Percentiles rank a stretch among this genome's conserved stretches.
phyloP scores from a whole-genome alignment of 2,113 vertebrate genomes.

The Pollachius pollachius region DNA sequence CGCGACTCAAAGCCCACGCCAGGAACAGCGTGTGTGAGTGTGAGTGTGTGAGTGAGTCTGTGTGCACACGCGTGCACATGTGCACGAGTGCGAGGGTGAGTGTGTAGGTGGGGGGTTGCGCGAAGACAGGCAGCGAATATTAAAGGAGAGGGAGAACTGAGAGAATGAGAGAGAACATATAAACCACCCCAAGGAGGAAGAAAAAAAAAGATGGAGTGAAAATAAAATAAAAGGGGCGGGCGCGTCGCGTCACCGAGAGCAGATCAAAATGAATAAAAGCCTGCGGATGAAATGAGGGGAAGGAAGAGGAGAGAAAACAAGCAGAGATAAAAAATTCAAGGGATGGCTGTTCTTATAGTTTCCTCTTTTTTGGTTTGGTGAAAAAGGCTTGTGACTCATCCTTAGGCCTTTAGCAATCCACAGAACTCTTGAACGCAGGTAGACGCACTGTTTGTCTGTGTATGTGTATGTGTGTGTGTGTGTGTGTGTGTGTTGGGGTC shows the following conservation, averaged over 20 bases:
- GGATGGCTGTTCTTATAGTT: constrained; percentile 42
- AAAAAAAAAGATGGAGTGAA: neutral
- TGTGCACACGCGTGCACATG: too few relatives aligned
- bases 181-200: constrained; percentile 26
- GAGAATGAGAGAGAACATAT: neutral
- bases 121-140: constrained; percentile 60
- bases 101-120: constrained; percentile 17
- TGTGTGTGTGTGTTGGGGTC: neutral
- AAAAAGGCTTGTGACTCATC: constrained; percentile 49
- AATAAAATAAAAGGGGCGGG: constrained; percentile 32
- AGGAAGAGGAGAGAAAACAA: constrained; percentile 23
- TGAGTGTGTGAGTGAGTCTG: neutral
- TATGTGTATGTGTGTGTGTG: constrained; percentile 27
- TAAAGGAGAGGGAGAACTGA: constrained; percentile 44
- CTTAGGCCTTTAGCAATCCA: constrained; percentile 51
- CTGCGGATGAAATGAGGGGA: constrained; percentile 29
- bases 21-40: constrained; percentile 9
- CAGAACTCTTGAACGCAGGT: constrained; percentile 31
- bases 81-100: neutral
- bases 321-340: constrained; percentile 46
- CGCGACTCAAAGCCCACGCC: constrained; percentile 13
- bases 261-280: constrained; percentile 44
- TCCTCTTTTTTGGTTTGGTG: constrained; percentile 29
- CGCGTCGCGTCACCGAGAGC: constrained; percentile 51
- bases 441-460: constrained; percentile 26